phyloP scores from a whole-genome alignment of 2,888 invertebrate species.

The Prostheceraeus crozeri region DNA sequence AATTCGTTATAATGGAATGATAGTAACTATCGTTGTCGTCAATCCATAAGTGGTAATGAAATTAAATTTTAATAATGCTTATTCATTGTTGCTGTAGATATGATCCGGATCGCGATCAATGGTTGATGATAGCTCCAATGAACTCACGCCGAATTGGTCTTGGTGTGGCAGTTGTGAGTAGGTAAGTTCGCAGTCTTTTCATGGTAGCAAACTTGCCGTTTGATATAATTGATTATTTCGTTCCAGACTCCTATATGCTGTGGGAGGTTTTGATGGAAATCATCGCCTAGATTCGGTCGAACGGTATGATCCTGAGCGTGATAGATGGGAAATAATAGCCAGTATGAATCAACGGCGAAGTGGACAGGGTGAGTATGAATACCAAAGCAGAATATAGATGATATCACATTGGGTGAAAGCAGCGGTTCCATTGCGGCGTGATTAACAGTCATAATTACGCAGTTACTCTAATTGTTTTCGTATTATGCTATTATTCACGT shows the following conservation, averaged over 20 bases:
- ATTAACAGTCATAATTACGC: not conserved
- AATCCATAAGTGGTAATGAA: too few relatives aligned
- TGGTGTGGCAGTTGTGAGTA: slow-evolving; percentile 62
- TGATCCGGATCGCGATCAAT: slow-evolving; percentile 74
- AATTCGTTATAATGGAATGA: too few relatives aligned
- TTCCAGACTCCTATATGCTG: slow-evolving; percentile 63
- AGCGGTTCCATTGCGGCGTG: too few relatives aligned
- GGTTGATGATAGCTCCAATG: slow-evolving; percentile 65
- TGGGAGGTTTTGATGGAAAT: slow-evolving; percentile 79
- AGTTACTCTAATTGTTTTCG: not conserved
- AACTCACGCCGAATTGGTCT: slow-evolving; percentile 64
- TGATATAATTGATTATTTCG: too few relatives aligned
- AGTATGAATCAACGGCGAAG: slow-evolving; percentile 72
- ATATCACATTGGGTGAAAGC: too few relatives aligned
- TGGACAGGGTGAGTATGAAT: slow-evolving; percentile 76
- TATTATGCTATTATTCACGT: slow-evolving; percentile 30
- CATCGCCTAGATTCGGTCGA: slow-evolving; percentile 71
- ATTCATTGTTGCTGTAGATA: too few relatives aligned
- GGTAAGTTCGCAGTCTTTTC: slow-evolving; percentile 59
- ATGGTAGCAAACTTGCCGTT: too few relatives aligned
- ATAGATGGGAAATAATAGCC: slow-evolving; percentile 74
- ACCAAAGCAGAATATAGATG: too few relatives aligned
- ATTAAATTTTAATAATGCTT: too few relatives aligned
- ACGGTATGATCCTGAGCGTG: slow-evolving; percentile 85
- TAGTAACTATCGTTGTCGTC: too few relatives aligned